Evolutionary conservation across 2,888 invertebrate genomes (phyloP), one percentile per base, ranked within the genome.

Genomic region (Dyspetes luteomarginatus): DNA sequence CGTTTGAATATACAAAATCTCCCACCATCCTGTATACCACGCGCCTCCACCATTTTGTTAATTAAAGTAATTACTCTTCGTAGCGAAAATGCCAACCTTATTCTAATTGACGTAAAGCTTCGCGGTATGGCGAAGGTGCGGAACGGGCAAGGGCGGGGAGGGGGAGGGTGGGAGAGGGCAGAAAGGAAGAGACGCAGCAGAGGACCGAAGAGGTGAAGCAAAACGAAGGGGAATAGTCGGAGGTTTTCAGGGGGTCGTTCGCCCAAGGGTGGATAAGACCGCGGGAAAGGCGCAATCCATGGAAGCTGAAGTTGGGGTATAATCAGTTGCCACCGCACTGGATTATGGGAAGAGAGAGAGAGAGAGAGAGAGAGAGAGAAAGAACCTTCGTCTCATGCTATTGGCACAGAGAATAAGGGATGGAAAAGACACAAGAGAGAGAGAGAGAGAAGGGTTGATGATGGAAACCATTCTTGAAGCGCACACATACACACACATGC

Each of bases 51-150:
- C 92, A 92, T 92, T 93, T 93, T 92, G 92, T 92, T 93, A 93
- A 92, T 93, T 93, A 93, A 93, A 92, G 93, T 93, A 93, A 93
- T 93, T 93, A 93, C 92, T 93, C 93, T 92, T 92, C 92, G 92
- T 92, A 91, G 86, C 90, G 91, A 91, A 92, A 92, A 92, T 92
- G 92, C 92, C 92, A 93, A 92, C 92, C 92, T 92, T 92, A 92
- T 92, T 92, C 92, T 93, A 93, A 93, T 93, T 93, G 93, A 92
- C 92, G 92, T 91, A 91, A 90, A 92, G 91, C 92, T 91, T 86
- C 88, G 87, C 86, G 89, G 88, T 85, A 85, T 75, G 86, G 86
- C 81, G 81, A 75, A 80, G 72, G 74, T 83, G 86, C 83, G 75
- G 85, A 65, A 81, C 78, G 68, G 72, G 81, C 74, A 73, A 77